Conservation (phyloP, 2,797 vertebrate species). For the Acipenser transmontanus region DNA sequence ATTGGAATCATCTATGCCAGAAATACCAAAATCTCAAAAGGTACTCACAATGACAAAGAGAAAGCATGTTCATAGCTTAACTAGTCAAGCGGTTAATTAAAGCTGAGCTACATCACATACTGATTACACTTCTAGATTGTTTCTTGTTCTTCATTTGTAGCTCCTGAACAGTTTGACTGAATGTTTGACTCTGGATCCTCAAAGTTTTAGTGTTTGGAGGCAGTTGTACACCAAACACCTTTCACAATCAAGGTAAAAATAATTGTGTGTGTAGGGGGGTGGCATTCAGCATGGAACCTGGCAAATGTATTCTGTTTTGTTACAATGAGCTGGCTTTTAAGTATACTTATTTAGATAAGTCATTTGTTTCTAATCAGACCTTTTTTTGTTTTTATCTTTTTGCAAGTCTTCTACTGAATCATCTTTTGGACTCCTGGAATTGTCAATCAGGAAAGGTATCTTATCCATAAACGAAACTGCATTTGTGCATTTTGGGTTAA, state of each 20-base stretch:
- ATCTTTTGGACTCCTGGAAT: conserved; percentile 75
- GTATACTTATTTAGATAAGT: too few species aligned
- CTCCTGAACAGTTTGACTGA: conserved; percentile 80
- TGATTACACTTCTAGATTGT: neutral
- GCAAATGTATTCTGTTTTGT: too few species aligned
- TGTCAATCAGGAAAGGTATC: conserved; percentile 71
- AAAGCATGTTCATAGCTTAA: too few species aligned
- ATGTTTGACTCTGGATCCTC: conserved; percentile 76
- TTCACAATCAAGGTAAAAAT: conserved; percentile 77
- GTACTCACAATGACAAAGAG: neutral
- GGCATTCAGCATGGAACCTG: too few species aligned
- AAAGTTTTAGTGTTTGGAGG: conserved; percentile 84
- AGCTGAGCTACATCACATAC: neutral
- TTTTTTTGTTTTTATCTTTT: neutral
- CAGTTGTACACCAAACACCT: conserved; percentile 92
- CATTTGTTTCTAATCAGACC: neutral
- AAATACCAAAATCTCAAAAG: too few species aligned
- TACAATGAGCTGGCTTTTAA: too few species aligned
- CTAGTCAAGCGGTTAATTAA: neutral
- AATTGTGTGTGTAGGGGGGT: too few species aligned
- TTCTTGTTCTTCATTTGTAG: conserved; percentile 42
- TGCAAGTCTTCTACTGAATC: conserved; percentile 77
- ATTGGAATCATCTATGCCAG: too few species aligned
- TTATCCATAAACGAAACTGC: too few species aligned
- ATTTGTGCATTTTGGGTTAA: too few species aligned